Conservation (phyloP, 2,113 vertebrate genomes). For the Bothrops jararaca region DNA sequence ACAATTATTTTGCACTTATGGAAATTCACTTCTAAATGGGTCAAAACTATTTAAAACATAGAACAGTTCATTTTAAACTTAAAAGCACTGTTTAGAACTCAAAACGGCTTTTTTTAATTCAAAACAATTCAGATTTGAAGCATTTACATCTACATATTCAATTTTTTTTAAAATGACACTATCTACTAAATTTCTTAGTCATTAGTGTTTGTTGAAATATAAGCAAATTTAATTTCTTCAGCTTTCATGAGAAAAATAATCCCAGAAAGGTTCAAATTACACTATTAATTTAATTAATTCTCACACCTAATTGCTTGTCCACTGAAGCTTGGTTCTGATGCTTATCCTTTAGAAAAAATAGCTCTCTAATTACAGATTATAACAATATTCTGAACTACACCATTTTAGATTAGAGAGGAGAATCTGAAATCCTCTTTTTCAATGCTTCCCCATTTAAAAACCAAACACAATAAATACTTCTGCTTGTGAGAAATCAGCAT, state of each 20-base stretch:
- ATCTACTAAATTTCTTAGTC: background rate
- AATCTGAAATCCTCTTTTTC: background rate
- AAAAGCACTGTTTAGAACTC: background rate
- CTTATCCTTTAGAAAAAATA: background rate
- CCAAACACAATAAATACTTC: background rate
- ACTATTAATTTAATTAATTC: background rate
- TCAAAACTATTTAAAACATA: background rate
- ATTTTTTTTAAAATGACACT: rapidly evolving
- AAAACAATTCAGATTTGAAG: background rate
- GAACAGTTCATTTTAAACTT: background rate
- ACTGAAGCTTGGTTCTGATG: background rate
- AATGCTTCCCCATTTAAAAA: background rate
- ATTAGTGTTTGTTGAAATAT: conserved; percentile 6
- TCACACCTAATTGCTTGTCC: background rate
- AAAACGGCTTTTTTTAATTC: background rate
- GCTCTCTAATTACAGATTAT: conserved; percentile 7
- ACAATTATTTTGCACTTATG: background rate
- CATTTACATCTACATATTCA: background rate
- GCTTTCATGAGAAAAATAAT: background rate
- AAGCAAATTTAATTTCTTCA: background rate
- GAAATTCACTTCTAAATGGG: background rate
- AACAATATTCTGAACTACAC: background rate
- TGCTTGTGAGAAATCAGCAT: background rate
- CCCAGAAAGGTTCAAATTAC: conserved; percentile 1
- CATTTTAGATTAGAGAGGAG: background rate